Base-by-base conservation (phyloP, 2,113 vertebrate genomes). In the Tachysurus vachellii region DNA sequence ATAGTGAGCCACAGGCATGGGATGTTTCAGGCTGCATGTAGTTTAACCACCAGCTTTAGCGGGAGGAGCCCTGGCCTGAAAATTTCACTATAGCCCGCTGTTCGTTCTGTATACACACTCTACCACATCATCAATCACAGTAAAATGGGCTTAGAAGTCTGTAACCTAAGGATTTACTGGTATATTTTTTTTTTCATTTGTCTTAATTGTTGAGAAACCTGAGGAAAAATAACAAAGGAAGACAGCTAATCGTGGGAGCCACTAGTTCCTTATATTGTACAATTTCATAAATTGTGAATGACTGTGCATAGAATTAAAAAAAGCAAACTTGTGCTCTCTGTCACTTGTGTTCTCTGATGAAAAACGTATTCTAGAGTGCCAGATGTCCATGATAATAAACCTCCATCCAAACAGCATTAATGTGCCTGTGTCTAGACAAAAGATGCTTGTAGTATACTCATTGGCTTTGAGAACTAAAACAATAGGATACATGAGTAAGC, bases 1-100 rank as follows among this genome's bases (percentile, higher is more conserved):
- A 91, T 47, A 83, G 54, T 68, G 70, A 16, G 86, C 92, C 91
- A 93, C 90, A 89, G 85, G 90, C 87, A 91, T 92, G 81, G 88
- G 64, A 84, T 88, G 64, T 90, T 82, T 76, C 85, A 86, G 85
- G 47, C 77, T 85, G 11, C 71, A 75, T 54, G 81, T 31, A 47
- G 77, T 62, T 66, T 61, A 71, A 53, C 12, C 10, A 85, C 85
- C 77, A 84, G 79, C 66, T 12, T 85, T 31, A 84, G 28, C 84
- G 56, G n/a, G 61, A 50, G 87, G 56, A 50, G 12, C 44, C 36
- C 21, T 56, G 10, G 44, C 44, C 70, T 47, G 19, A 73, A 80
- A 56, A 80, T 28, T 80, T 5, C 12, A 54, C 56, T 85, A 62
- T 17, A 64, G 11, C 31, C 44, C 28, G 44, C 53, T 50, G 54